Percentiles rank a stretch among this genome's conserved stretches.
Conservation (phyloP, 2,888 invertebrate species). For the Colostygia pectinataria region DNA sequence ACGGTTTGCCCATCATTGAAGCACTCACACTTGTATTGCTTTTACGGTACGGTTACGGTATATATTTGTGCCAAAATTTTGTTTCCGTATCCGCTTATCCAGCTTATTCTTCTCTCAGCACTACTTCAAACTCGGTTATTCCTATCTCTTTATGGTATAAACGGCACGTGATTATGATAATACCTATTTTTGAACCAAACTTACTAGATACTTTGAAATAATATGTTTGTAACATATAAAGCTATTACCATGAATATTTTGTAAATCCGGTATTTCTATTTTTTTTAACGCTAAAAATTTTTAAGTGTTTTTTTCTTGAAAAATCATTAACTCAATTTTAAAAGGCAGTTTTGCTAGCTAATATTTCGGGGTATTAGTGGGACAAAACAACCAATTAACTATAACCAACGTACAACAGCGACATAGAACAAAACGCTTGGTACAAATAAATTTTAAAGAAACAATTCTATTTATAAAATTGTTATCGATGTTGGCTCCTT, state of each 20-base stretch:
- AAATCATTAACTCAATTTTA: no score
- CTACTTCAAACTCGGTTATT: constrained; percentile 22
- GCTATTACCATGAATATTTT: constrained; percentile 1
- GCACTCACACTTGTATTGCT: no score
- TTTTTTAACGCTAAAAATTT: no score
- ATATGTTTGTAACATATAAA: constrained; percentile 23
- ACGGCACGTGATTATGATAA: constrained; percentile 32
- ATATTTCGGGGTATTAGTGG: no score
- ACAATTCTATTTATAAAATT: constrained; percentile 53
- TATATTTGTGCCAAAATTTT: no score
- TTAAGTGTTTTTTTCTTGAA: no score
- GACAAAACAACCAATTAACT: no score
- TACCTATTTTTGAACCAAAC: constrained; percentile 31
- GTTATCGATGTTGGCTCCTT: constrained; percentile 44
- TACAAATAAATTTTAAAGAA: constrained; percentile 46
- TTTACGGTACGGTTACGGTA: no score
- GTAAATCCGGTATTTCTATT: no score
- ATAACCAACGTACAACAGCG: no score
- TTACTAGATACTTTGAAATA: constrained; percentile 5
- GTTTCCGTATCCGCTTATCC: constrained; percentile 5
- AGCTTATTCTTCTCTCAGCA: background rate
- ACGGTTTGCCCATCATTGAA: no score
- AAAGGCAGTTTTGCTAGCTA: no score
- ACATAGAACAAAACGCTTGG: constrained; percentile 3
- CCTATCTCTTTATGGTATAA: constrained; percentile 30